Percentiles rank a stretch among this genome's conserved stretches.
Conservation (phyloP, 1,140 invertebrate genomes). For the Pygmarrhopalites habei region DNA sequence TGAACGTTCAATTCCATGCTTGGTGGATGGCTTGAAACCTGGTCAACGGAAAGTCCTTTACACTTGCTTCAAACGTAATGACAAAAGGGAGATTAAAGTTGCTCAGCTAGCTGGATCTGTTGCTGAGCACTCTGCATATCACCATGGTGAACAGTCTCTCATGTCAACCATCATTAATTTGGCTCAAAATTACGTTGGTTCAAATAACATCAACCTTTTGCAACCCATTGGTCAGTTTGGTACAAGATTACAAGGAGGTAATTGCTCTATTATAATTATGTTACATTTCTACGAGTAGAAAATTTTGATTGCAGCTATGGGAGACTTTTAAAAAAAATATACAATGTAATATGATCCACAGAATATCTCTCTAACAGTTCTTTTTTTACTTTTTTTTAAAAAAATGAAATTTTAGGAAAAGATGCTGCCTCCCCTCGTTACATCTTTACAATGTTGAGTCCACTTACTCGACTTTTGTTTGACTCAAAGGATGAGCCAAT, state of each 20-base stretch:
- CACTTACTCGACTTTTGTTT: slow-evolving; percentile 77
- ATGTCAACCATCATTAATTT: slow-evolving; percentile 95
- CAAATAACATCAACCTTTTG: slow-evolving; percentile 95
- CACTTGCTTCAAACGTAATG: slow-evolving; percentile 94
- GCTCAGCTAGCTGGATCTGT: slow-evolving; percentile 96
- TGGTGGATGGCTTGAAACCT: slow-evolving; percentile 83
- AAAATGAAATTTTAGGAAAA: too few relatives aligned
- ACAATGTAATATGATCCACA: too few relatives aligned
- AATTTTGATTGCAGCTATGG: too few relatives aligned
- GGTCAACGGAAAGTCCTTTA: slow-evolving; percentile 94
- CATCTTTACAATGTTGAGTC: slow-evolving; percentile 86
- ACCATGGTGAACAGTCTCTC: slow-evolving; percentile 94
- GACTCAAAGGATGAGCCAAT: slow-evolving; percentile 83
- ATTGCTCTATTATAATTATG: too few relatives aligned
- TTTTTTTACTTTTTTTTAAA: too few relatives aligned
- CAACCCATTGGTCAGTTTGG: slow-evolving; percentile 96
- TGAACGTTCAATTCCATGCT: too few relatives aligned
- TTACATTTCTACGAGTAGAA: too few relatives aligned
- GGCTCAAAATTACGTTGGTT: slow-evolving; percentile 97
- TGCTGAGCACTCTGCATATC: slow-evolving; percentile 94
- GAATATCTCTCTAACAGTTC: too few relatives aligned
- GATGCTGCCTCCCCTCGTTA: slow-evolving; percentile 96
- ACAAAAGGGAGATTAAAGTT: slow-evolving; percentile 95
- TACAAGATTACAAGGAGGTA: slow-evolving; percentile 70
- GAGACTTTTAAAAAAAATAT: too few relatives aligned